Conservation (phyloP, 1,140 invertebrate species). For the Drosophila pseudoobscura region DNA sequence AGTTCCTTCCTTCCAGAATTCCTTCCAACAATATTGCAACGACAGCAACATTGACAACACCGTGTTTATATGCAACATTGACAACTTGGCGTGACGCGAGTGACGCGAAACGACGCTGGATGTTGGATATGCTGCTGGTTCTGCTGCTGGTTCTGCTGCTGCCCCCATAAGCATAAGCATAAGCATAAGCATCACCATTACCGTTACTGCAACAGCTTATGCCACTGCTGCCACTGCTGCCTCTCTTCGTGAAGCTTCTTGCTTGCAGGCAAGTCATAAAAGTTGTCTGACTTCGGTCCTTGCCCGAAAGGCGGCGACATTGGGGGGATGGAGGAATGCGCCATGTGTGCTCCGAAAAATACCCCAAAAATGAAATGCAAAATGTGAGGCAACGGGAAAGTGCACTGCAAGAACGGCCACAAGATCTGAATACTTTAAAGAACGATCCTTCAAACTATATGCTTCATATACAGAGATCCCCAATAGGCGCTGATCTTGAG, state of each 20-base stretch:
- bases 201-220: constrained; percentile 35
- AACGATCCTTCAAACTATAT: too few relatives aligned
- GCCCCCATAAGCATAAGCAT: constrained; percentile 35
- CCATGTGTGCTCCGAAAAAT: constrained; percentile 44
- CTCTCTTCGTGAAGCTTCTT: neutral
- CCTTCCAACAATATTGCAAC: constrained; percentile 34
- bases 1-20: constrained; percentile 7
- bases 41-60: constrained; percentile 60
- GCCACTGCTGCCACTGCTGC: constrained; percentile 13
- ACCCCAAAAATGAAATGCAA: constrained; percentile 49
- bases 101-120: constrained; percentile 43
- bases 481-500: neutral
- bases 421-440: too few relatives aligned
- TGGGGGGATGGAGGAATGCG: constrained; percentile 16
- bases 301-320: constrained; percentile 29
- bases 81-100: constrained; percentile 73
- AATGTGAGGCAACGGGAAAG: constrained; percentile 16
- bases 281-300: constrained; percentile 62
- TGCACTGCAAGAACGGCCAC: constrained; percentile 37
- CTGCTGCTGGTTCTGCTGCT: constrained; percentile 22
- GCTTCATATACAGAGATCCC: too few relatives aligned
- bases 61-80: constrained; percentile 77
- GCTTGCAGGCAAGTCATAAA: constrained; percentile 69
- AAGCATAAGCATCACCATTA: constrained; percentile 55
- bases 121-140: constrained; percentile 24